Percentiles rank a stretch among this genome's conserved stretches.
Conservation (phyloP, 2,888 invertebrate genomes). For the Machimus atricapillus region DNA sequence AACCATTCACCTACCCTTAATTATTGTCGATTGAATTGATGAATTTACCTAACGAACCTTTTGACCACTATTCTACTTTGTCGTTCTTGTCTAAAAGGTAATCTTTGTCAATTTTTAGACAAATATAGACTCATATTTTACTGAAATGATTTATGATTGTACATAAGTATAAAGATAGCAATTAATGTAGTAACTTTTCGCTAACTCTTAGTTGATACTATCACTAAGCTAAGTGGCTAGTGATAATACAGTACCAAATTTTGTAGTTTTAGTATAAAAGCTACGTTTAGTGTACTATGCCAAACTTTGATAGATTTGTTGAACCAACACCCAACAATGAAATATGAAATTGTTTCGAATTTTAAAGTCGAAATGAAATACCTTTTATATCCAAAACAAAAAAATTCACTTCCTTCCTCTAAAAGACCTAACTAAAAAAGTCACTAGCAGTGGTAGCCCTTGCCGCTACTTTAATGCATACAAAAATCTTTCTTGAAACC, state of each 20-base stretch:
- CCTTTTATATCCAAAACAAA: neutral
- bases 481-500: neutral
- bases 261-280: too few relatives aligned
- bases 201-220: too few relatives aligned
- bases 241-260: too few relatives aligned
- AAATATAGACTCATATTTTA: neutral
- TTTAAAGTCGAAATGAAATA: neutral
- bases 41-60: too few relatives aligned
- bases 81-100: too few relatives aligned
- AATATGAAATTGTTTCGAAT: neutral
- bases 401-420: neutral
- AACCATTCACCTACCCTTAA: neutral
- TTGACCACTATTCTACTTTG: too few relatives aligned
- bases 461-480: neutral
- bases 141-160: too few relatives aligned
- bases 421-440: neutral
- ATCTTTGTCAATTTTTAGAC: neutral
- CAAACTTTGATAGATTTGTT: neutral
- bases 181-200: too few relatives aligned
- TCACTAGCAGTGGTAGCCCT: neutral
- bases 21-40: too few relatives aligned
- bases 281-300: neutral
- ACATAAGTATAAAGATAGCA: too few relatives aligned
- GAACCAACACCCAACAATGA: too few relatives aligned
- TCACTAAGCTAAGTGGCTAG: too few relatives aligned